Evolutionary conservation across 2,797 vertebrate genomes (phyloP).

Genomic region (Eulemur rubriventer): DNA sequence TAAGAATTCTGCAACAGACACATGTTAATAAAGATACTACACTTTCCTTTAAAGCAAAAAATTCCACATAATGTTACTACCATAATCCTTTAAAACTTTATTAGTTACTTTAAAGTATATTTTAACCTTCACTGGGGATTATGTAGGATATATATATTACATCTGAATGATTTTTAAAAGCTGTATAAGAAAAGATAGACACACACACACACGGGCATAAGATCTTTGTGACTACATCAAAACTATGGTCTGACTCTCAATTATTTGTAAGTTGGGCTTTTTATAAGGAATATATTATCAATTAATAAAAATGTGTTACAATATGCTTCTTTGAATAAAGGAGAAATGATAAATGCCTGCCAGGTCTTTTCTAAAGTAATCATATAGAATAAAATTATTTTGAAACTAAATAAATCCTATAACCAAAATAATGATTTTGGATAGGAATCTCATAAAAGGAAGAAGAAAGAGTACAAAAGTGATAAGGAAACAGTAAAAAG

Average conservation of each 20-base stretch:
- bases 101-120: not conserved
- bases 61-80: not conserved
- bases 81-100: not conserved
- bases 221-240: not conserved
- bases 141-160: not conserved
- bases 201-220: not conserved
- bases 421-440: slow-evolving; percentile 20
- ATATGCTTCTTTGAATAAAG: not conserved
- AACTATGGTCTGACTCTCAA: not conserved
- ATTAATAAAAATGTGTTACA: not conserved
- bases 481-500: not conserved
- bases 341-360: not conserved
- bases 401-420: slow-evolving; percentile 11
- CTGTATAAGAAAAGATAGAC: not conserved
- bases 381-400: not conserved
- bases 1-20: not conserved
- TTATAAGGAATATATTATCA: not conserved
- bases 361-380: slow-evolving; percentile 17
- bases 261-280: not conserved
- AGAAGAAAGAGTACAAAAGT: not conserved
- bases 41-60: not conserved
- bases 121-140: not conserved
- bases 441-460: not conserved
- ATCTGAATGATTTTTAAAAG: not conserved
- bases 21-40: not conserved